Base-by-base conservation (phyloP, 1,140 invertebrate genomes). In the Trachymyrmex cornetzi region DNA sequence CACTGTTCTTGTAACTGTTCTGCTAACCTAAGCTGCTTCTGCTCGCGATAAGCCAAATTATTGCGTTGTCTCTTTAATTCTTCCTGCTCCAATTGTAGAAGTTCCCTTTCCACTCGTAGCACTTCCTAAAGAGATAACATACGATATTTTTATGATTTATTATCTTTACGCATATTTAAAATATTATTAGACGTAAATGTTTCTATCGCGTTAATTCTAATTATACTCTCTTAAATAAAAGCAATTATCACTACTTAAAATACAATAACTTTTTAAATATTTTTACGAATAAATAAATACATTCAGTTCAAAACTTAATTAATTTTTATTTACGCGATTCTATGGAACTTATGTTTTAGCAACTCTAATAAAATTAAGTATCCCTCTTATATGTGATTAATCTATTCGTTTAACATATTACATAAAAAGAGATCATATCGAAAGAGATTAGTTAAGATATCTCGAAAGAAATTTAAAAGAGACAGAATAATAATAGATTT, bases 81-180 rank as follows among this genome's bases (percentile, higher is more conserved):
- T 94, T 98, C 97, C 93, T 97, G 97, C 93, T 98, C 97, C 44
- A 97, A 91, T 92, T 98, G 97, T 2, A 97, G 91, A 1, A 98
- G 95, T 94, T 98, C 97, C 16, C 97, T 96, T 94, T 98, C 97
- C 59, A 98, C 97, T 87, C 97, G 96, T 57, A 98, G 94, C 24
- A 98, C 97, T 94, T 98, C 97, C 96, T 97, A 92, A 84, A 72
- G 1, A 48, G 63, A 77, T n/a, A 57, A 74, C 22, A 74, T 16
- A 19, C 7, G 1, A 63, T 66, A 38, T 85, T 27, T 57, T 19
- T 72, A 48, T 27, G 9, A 74, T 48, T 66, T n/a, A 5, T n/a
- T 4, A 64, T 77, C 24, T n/a, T 53, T 50, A 77, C 16, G 5
- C 16, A 48, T 6, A 30, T 66, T 30, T 67, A 66, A 67, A 55